Evolutionary conservation across 2,888 invertebrate species (phyloP), one percentile per base, ranked within the genome.

Genomic region (Drosophila kambysellisi): DNA sequence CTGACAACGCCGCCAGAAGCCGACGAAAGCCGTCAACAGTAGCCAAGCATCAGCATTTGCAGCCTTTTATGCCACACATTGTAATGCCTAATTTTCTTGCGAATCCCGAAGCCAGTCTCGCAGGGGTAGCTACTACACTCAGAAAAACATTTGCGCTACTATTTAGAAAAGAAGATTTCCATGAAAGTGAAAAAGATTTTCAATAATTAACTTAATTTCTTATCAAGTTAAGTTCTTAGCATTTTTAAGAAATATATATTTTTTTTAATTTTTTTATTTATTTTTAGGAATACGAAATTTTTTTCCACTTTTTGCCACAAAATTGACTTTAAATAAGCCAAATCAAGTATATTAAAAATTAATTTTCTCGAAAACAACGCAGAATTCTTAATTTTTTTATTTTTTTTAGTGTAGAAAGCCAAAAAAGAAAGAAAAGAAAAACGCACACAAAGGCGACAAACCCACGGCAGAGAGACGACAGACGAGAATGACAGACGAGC

Each of bases 31-130:
- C 53, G 53, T 46, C 46, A 54, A 41, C 51, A 52, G 41, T 48
- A 30, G 61, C 61, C 29, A 54, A 52, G 50, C 63, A 61, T 43
- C 63, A 62, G 39, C 58, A 46, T 60, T 50, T 51, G 54, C 53
- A 66, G 70, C 64, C 81, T 69, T 88, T 88, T 85, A 86, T 80
- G 67, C 69, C 69, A 67, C 70, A 68, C 70, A 73, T 82, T 88
- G 82, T 88, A 82, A 83, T 83, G 82, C 89, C 89, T 88, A 88
- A 88, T 89, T 88, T 88, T 67, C 72, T 82, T 68, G 74, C 69
- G 56, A 61, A 68, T 60, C 53, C 64, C 67, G 54, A 69, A 66
- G 60, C 58, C 46, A 70, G 60, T 61, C 39, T 39, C 39, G 37
- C 39, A 48, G 43, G 60, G 59, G 39, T 56, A 33, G 37, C 29